Base-by-base conservation (phyloP, 2,888 invertebrate species). In the Xanthorhoe designata region DNA sequence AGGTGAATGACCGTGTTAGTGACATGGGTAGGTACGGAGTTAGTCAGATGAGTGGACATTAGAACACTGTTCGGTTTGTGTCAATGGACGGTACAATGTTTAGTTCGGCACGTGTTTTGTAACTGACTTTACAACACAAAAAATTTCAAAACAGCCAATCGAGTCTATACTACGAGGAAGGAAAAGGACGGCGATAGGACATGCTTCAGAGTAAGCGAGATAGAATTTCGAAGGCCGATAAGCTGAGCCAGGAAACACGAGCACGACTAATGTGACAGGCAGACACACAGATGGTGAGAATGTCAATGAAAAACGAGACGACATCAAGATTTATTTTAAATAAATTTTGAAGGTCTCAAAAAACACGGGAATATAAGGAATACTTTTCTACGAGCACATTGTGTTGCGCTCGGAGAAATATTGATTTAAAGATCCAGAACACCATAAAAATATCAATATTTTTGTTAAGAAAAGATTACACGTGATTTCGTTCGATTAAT, bases 141-240 rank as follows among this genome's bases (percentile, higher is more conserved):
- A 75, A 78, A 75, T 77, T 61, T 80, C 72, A 89, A 87, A 88
- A 88, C 87, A 89, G 83, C 84, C 86, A 88, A 86, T 87, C 64
- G 58, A 42, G 17, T 79, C 87, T 88, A 85, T 79, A 80, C 87
- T 90, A 89, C 81, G 68, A 79, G 78, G 76, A 77, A 77, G 77
- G 78, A 76, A 52, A 61, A 42, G 56, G 59, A 60, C 18, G 52
- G 60, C 62, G 67, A 68, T 74, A 77, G 77, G 71, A 74, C 91
- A 91, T 91, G 91, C 91, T 79, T 75, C 71, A 79, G 80, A 79
- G 78, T 73, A 74, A 71, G 74, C 69, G 57, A 68, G 63, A 62
- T 64, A 68, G 55, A 71, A 64, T 61, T 73, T 73, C 64, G 79
- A 79, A 84, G 82, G 87, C 83, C 86, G 84, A 81, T 82, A 89